phyloP scores from a whole-genome alignment of 2,888 invertebrate species.

The Clepsis dumicolana region DNA sequence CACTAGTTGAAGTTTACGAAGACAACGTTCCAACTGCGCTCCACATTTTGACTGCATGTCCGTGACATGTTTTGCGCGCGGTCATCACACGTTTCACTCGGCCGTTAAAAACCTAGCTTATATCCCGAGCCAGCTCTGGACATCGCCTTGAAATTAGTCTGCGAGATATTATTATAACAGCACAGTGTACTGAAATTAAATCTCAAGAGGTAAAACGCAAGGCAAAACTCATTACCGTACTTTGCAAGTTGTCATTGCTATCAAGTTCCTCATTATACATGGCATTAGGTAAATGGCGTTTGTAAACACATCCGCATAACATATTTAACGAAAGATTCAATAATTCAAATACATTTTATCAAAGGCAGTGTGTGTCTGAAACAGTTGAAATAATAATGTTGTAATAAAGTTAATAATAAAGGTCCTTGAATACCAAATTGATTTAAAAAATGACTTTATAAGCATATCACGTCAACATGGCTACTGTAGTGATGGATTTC shows the following conservation, averaged over 20 bases:
- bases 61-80: not conserved
- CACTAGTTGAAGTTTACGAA: not conserved
- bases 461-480: not conserved
- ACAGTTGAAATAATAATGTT: too few relatives aligned
- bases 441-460: not conserved
- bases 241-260: slow-evolving; percentile 17
- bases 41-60: not conserved
- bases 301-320: too few relatives aligned
- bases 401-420: not conserved
- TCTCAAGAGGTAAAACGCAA: slow-evolving; percentile 25
- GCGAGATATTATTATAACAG: slow-evolving; percentile 29
- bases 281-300: not conserved
- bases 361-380: too few relatives aligned
- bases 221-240: slow-evolving; percentile 13
- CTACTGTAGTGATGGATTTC: not conserved
- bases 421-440: not conserved
- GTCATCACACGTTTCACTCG: slow-evolving; percentile 4
- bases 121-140: slow-evolving; percentile 11
- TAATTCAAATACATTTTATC: too few relatives aligned
- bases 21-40: not conserved
- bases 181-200: slow-evolving; percentile 19
- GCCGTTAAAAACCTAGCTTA: slow-evolving; percentile 14
- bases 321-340: too few relatives aligned
- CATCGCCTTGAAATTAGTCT: slow-evolving; percentile 32
- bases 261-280: slow-evolving; percentile 11